phyloP scores from a whole-genome alignment of 2,888 invertebrate species.

The Slavum lentiscoides region DNA sequence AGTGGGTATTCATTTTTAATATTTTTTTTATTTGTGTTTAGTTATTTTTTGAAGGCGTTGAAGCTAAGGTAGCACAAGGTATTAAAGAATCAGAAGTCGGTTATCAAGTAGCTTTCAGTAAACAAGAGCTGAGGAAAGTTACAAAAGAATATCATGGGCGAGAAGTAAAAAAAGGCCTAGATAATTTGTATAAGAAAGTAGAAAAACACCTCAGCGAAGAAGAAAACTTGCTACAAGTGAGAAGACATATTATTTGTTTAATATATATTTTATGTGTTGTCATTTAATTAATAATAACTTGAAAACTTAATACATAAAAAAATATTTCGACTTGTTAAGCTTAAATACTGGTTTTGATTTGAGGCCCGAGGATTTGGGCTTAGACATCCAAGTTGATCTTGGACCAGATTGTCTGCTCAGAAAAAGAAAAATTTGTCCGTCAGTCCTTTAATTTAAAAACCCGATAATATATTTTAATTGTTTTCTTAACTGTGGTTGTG shows the following conservation, averaged over 20 bases:
- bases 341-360: no score
- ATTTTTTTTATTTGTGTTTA: conserved; percentile 61
- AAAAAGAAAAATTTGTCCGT: no score
- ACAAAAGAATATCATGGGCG: conserved; percentile 91
- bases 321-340: no score
- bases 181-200: conserved; percentile 90
- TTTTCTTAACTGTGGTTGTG: no score
- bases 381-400: no score
- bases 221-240: conserved; percentile 81
- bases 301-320: no score
- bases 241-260: background rate
- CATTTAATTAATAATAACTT: no score
- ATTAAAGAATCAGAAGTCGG: conserved; percentile 96
- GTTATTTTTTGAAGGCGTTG: conserved; percentile 96
- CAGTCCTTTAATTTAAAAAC: no score
- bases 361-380: no score
- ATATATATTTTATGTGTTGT: no score
- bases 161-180: conserved; percentile 90
- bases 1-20: conserved; percentile 40
- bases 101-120: conserved; percentile 95
- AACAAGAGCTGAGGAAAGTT: conserved; percentile 92
- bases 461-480: no score
- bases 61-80: conserved; percentile 88
- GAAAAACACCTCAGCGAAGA: conserved; percentile 97
- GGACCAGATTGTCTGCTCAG: no score